A percentile compares a stretch with the other conserved stretches of the same genome.
These are phyloP conservation scores for Chalcis sispes DNA, from an alignment of 2,888 invertebrate genomes.

Conservation along the genomic window DNA sequence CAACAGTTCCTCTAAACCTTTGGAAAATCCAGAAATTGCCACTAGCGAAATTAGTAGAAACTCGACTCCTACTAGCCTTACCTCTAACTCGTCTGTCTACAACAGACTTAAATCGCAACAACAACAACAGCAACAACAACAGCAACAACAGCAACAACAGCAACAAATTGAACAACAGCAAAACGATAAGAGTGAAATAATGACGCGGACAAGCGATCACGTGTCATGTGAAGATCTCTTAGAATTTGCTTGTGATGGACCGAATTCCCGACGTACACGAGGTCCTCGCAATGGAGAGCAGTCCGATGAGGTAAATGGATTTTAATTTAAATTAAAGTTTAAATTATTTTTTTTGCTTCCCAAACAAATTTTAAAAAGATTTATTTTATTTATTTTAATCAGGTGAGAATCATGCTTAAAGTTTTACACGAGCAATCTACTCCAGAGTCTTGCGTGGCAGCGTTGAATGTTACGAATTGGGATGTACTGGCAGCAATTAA, in stretches of 20 bases:
- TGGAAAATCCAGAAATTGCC: conserved; percentile 15
- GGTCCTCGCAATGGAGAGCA: conserved; percentile 86
- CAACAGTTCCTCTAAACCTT: conserved; percentile 55
- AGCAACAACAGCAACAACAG: conserved; percentile 56
- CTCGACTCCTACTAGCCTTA: conserved; percentile 57
- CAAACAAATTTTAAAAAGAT: conserved; percentile 11
- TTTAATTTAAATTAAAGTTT: neutral
- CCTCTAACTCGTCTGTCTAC: neutral
- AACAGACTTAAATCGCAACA: conserved; percentile 18
- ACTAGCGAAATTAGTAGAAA: conserved; percentile 60
- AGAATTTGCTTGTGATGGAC: conserved; percentile 91
- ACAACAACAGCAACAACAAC: conserved; percentile 29
- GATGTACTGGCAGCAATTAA: conserved; percentile 94
- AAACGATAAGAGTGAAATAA: conserved; percentile 52
- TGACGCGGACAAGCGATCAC: conserved; percentile 80
- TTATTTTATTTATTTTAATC: neutral
- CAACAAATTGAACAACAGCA: neutral
- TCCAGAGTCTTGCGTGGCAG: conserved; percentile 86
- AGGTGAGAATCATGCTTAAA: conserved; percentile 93
- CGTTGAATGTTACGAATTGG: conserved; percentile 91
- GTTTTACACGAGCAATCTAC: conserved; percentile 80
- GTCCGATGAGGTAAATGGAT: conserved; percentile 90
- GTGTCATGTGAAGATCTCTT: conserved; percentile 94
- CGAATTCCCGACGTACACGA: conserved; percentile 82
- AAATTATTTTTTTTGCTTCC: neutral